Percentiles rank a stretch among this genome's conserved stretches.
These are phyloP conservation scores for Metalampra italica DNA, from an alignment of 2,888 invertebrate species.

Conservation along the genomic window DNA sequence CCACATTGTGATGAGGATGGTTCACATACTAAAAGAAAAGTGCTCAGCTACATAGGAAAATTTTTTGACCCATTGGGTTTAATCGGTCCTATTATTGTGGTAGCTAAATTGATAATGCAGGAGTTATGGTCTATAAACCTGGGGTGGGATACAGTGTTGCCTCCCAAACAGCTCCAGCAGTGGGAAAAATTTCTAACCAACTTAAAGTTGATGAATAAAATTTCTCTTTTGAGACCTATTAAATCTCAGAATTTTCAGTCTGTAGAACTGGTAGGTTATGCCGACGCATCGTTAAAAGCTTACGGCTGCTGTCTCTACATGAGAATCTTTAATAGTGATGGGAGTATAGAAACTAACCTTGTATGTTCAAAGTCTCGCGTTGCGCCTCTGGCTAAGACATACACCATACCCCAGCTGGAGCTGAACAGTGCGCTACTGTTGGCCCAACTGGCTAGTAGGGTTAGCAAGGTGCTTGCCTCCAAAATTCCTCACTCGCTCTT, in stretches of 20 bases:
- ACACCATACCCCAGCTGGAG: too few relatives aligned
- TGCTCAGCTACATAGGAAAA: slow-evolving; percentile 15
- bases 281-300: slow-evolving; percentile 14
- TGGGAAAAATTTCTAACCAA: slow-evolving; percentile 4
- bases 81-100: slow-evolving; percentile 12
- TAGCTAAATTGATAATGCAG: slow-evolving; percentile 15
- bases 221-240: not conserved
- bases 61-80: slow-evolving; percentile 16
- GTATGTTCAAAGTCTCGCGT: too few relatives aligned
- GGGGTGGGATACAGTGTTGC: slow-evolving; percentile 7
- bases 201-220: not conserved
- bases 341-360: too few relatives aligned
- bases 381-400: too few relatives aligned
- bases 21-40: slow-evolving; percentile 13
- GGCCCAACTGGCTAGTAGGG: too few relatives aligned
- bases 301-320: slow-evolving; percentile 15
- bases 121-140: slow-evolving; percentile 10
- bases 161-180: slow-evolving; percentile 4
- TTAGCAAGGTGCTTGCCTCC: too few relatives aligned
- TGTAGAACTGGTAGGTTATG: slow-evolving; percentile 13
- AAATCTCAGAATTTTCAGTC: not conserved
- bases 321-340: slow-evolving; percentile 6
- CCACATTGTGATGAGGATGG: not conserved
- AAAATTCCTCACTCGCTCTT: too few relatives aligned
- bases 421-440: too few relatives aligned